phyloP scores from a whole-genome alignment of 2,888 invertebrate genomes.

The Xestia ashworthii region DNA sequence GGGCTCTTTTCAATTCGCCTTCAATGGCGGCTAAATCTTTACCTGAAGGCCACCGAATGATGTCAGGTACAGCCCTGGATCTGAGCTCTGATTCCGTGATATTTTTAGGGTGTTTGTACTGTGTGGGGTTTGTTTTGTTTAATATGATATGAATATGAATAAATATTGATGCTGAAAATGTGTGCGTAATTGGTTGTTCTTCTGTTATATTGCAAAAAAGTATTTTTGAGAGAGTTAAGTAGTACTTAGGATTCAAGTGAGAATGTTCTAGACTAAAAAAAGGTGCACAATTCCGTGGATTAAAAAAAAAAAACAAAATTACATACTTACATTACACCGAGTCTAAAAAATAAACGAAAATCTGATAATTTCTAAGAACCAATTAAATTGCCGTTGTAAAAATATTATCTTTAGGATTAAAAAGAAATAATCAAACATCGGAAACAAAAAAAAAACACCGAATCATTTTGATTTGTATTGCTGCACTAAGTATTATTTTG shows the following conservation, averaged over 20 bases:
- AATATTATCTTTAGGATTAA: constrained; percentile 32
- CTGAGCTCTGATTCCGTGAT: constrained; percentile 68
- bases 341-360: background rate
- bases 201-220: background rate
- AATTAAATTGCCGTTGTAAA: constrained; percentile 19
- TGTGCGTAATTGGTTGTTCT: constrained; percentile 6
- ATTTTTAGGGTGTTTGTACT: constrained; percentile 59
- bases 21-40: constrained; percentile 85
- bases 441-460: background rate
- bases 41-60: constrained; percentile 83
- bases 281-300: background rate
- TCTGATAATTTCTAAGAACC: constrained; percentile 15
- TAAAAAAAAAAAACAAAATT: background rate
- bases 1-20: constrained; percentile 87
- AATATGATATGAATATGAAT: constrained; percentile 14
- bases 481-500: constrained; percentile 29
- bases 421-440: constrained; percentile 26
- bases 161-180: constrained; percentile 17
- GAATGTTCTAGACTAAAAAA: background rate
- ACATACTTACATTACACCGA: background rate
- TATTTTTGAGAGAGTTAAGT: background rate
- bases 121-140: constrained; percentile 45
- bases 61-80: constrained; percentile 72
- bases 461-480: constrained; percentile 28
- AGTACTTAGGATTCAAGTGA: background rate